Percentiles rank a stretch among this genome's conserved stretches.
Evolutionary conservation across 2,113 vertebrate genomes (phyloP).

Genomic region (Setophaga coronata): DNA sequence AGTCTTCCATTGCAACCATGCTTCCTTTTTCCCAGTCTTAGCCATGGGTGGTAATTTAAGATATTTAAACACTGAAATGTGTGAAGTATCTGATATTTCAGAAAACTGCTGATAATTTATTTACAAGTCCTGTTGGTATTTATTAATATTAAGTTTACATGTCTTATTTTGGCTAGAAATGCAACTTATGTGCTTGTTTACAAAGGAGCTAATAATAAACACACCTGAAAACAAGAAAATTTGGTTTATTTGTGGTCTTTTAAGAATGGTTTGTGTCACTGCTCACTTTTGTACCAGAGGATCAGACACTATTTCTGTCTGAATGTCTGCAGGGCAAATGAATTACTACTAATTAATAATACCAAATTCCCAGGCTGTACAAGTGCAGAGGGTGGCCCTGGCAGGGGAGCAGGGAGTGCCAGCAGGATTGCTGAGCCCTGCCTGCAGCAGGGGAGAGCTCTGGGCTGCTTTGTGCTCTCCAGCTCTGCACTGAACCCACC

Average conservation of each 20-base stretch:
- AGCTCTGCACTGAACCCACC: not conserved
- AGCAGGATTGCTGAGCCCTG: not conserved
- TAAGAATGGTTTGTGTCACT: not conserved
- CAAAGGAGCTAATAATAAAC: slow-evolving; percentile 16
- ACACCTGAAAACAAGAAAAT: not conserved
- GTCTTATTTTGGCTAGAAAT: not conserved
- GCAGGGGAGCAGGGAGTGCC: not conserved
- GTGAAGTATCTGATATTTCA: slow-evolving; percentile 36
- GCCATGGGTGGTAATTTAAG: not conserved
- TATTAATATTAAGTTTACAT: not conserved
- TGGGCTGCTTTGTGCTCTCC: not conserved
- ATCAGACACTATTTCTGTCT: not conserved
- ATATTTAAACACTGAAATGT: not conserved
- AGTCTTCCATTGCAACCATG: not conserved
- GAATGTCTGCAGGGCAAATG: not conserved
- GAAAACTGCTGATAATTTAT: not conserved
- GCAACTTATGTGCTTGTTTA: not conserved
- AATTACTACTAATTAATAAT: not conserved
- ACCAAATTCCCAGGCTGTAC: not conserved
- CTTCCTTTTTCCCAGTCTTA: not conserved
- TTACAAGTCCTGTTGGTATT: not conserved
- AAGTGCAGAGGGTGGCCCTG: not conserved
- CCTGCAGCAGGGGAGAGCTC: not conserved
- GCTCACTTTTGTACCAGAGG: not conserved
- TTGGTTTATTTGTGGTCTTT: not conserved